Base-by-base conservation (phyloP, 1,140 invertebrate genomes). In the Mamestra configurata region DNA sequence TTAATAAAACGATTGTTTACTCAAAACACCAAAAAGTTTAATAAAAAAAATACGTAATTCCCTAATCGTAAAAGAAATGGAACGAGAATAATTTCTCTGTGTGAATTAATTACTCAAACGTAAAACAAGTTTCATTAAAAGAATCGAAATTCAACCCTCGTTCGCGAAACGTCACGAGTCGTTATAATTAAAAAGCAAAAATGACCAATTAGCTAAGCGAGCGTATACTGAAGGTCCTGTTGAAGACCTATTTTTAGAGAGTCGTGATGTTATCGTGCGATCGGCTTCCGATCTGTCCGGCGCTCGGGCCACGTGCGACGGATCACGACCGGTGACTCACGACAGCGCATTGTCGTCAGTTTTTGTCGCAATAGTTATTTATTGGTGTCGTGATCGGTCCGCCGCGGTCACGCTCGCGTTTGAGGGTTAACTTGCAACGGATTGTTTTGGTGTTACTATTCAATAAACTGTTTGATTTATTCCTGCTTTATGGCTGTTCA, bases 271-370 rank as follows among this genome's bases (percentile, higher is more conserved):
- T 68, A 68, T 68, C 75, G 75, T 53, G 18, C 24, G 75, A 77
- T 71, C 72, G 51, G 81, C 79, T 80, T 84, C 81, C 80, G 84
- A 79, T 75, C 75, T 77, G 49, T 57, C 20, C 27, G 49, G 84
- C 49, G 88, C 88, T 57, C 13, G 18, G 40, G 84, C 49, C 89
- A 89, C 89, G 86, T 87, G 89, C 88, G 89, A 82, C 82, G 64
- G 76, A 77, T 85, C 88, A 90, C 89, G 88, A 87, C 83, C 40
- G 15, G 55, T 27, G 49, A 79, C 79, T 88, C 89, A 90, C 89
- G 88, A 88, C 85, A 79, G 79, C 82, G 83, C 57, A 64, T 81
- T 77, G 82, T 86, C 84, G 83, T 86, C 78, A 82, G 80, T 86
- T 85, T 86, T 87, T 81, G 84, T 83, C 82, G 75, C 59, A 31